phyloP scores from a whole-genome alignment of 2,797 vertebrate genomes.

The Merluccius polli region DNA sequence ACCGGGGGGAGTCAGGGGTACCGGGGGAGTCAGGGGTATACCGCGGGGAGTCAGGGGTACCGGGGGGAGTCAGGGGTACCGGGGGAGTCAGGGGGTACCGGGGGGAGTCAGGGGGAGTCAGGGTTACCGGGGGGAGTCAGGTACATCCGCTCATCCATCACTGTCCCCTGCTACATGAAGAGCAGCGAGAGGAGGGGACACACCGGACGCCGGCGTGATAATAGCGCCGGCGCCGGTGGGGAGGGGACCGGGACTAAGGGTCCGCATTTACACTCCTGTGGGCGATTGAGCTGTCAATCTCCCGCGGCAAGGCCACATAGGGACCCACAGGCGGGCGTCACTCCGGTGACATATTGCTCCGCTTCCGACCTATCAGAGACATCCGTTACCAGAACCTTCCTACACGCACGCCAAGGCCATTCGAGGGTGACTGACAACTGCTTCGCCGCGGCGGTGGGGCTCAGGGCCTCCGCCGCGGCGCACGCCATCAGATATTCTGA shows the following conservation, averaged over 20 bases:
- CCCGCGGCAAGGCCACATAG: constrained; percentile 54
- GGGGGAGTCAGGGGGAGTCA: neutral
- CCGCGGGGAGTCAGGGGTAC: no score
- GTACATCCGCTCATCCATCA: constrained; percentile 64
- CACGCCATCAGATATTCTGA: constrained; percentile 43
- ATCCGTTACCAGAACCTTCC: constrained; percentile 38
- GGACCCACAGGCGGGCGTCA: constrained; percentile 61
- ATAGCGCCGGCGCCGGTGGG: constrained; percentile 49
- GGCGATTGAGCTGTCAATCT: constrained; percentile 73
- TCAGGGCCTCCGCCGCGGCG: constrained; percentile 34
- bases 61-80: no score
- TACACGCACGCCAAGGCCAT: constrained; percentile 57
- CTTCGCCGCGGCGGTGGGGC: constrained; percentile 22
- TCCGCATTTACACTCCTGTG: constrained; percentile 59
- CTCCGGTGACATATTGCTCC: constrained; percentile 57
- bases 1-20: no score
- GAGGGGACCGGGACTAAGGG: constrained; percentile 51
- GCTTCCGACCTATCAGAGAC: constrained; percentile 49
- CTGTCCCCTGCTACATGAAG: constrained; percentile 51
- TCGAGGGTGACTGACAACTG: constrained; percentile 48
- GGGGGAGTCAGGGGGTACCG: neutral
- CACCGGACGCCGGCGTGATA: constrained; percentile 56
- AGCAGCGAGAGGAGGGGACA: constrained; percentile 32
- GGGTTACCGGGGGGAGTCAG: constrained; percentile 38
- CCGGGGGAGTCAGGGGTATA: no score